Conservation (phyloP, 2,113 vertebrate genomes). For the Cyprinodon brontotheroides region DNA sequence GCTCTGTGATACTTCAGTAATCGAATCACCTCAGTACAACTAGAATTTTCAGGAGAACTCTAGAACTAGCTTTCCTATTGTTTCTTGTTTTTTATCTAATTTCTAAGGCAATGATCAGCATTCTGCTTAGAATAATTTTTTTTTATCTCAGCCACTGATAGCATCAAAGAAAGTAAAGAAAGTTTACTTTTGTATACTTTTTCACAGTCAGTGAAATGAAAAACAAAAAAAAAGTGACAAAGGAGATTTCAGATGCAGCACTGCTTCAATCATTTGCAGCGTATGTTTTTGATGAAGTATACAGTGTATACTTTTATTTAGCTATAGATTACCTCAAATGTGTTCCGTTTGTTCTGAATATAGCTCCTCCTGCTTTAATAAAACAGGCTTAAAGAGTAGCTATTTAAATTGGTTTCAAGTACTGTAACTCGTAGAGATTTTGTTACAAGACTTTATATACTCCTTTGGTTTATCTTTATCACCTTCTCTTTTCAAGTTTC, state of each 20-base stretch:
- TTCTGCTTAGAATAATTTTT: slow-evolving; percentile 44
- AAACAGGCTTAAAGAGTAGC: slow-evolving; percentile 26
- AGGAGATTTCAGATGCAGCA: slow-evolving; percentile 29
- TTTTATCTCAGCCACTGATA: slow-evolving; percentile 51
- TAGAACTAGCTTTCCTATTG: slow-evolving; percentile 11
- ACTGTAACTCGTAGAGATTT: slow-evolving; percentile 27
- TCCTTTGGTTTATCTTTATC: slow-evolving; percentile 58
- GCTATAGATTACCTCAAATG: slow-evolving; percentile 52
- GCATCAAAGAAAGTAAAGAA: slow-evolving; percentile 49
- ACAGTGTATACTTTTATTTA: slow-evolving; percentile 47
- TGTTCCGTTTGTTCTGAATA: slow-evolving; percentile 50
- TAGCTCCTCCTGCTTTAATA: slow-evolving; percentile 32
- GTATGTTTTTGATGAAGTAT: slow-evolving; percentile 54
- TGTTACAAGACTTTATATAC: slow-evolving; percentile 54
- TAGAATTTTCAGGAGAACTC: slow-evolving; percentile 29
- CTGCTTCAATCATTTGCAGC: slow-evolving; percentile 15
- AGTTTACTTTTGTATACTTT: slow-evolving; percentile 64
- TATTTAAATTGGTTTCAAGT: slow-evolving; percentile 58
- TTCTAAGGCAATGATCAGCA: slow-evolving; percentile 34
- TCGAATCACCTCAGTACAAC: slow-evolving; percentile 27
- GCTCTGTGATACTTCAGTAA: slow-evolving; percentile 40
- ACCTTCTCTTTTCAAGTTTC: slow-evolving; percentile 34
- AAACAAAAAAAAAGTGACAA: slow-evolving; percentile 33
- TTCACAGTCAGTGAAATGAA: slow-evolving; percentile 34
- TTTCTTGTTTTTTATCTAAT: slow-evolving; percentile 31